Conservation (phyloP, 2,797 vertebrate species). For the Rhinella marina region DNA sequence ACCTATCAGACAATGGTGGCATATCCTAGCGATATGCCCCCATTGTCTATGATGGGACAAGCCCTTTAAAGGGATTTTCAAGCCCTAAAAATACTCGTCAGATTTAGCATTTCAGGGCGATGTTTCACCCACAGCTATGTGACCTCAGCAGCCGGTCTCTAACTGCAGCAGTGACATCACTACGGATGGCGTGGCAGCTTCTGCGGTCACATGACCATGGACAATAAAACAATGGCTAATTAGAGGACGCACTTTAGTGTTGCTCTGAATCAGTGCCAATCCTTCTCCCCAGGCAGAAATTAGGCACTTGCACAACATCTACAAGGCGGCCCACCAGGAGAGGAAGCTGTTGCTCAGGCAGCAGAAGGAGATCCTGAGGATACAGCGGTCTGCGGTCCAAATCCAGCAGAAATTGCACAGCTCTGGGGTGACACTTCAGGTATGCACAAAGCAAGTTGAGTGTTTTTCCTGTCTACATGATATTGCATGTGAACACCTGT, state of each 20-base stretch:
- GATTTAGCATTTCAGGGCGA: too few species aligned
- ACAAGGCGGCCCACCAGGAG: conserved; percentile 65
- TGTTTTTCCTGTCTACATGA: not conserved
- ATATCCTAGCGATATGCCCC: too few species aligned
- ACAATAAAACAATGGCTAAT: not conserved
- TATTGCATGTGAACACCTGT: not conserved
- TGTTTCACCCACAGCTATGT: too few species aligned
- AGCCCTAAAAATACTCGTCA: not conserved
- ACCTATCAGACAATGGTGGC: too few species aligned
- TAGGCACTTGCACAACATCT: conserved; percentile 64
- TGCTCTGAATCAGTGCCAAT: not conserved
- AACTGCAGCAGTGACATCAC: too few species aligned
- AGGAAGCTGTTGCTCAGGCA: conserved; percentile 72
- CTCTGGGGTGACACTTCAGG: conserved; percentile 29
- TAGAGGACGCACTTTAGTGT: not conserved
- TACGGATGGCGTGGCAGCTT: too few species aligned
- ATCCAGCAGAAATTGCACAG: conserved; percentile 64
- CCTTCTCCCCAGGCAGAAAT: conserved; percentile 70
- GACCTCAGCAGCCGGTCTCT: too few species aligned
- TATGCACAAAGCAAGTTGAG: not conserved
- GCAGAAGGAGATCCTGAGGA: conserved; percentile 67
- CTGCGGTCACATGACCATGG: not conserved
- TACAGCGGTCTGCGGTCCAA: conserved; percentile 61
- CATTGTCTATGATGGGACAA: too few species aligned
- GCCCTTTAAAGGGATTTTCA: too few species aligned